phyloP scores from a whole-genome alignment of 2,888 invertebrate genomes.

The Unio pictorum region DNA sequence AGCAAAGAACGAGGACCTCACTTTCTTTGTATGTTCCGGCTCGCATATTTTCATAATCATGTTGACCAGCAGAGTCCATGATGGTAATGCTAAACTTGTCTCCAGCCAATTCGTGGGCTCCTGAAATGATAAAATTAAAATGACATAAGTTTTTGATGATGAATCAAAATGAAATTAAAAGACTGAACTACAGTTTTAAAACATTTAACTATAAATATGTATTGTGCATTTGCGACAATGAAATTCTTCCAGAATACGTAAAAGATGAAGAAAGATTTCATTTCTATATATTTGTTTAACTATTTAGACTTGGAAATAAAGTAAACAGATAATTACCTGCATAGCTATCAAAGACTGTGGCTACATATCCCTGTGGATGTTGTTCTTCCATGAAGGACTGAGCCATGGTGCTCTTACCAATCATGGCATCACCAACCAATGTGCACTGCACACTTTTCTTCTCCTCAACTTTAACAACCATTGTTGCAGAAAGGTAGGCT shows the following conservation, averaged over 20 bases:
- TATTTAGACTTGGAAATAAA: no score
- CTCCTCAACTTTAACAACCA: conserved; percentile 25
- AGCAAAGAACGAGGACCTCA: conserved; percentile 54
- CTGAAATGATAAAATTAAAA: no score
- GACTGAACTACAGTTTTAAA: no score
- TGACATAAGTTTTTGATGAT: no score
- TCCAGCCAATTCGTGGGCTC: conserved; percentile 36
- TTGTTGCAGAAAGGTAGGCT: conserved; percentile 1
- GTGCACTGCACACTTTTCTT: conserved; percentile 46
- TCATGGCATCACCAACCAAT: conserved; percentile 55
- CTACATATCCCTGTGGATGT: conserved; percentile 36
- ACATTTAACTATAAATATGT: no score
- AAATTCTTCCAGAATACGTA: no score
- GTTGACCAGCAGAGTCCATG: conserved; percentile 56
- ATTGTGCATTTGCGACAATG: no score
- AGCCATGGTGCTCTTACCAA: conserved; percentile 53
- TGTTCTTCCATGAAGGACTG: conserved; percentile 41
- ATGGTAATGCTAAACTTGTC: conserved; percentile 52
- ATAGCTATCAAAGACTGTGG: conserved; percentile 52
- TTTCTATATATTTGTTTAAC: no score
- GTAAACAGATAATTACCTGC: conserved; percentile 31
- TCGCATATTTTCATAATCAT: conserved; percentile 48
- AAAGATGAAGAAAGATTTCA: no score
- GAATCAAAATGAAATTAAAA: no score
- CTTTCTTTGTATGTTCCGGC: conserved; percentile 51